Base-by-base conservation (phyloP, 2,797 vertebrate species). In the Gallirallus australis region DNA sequence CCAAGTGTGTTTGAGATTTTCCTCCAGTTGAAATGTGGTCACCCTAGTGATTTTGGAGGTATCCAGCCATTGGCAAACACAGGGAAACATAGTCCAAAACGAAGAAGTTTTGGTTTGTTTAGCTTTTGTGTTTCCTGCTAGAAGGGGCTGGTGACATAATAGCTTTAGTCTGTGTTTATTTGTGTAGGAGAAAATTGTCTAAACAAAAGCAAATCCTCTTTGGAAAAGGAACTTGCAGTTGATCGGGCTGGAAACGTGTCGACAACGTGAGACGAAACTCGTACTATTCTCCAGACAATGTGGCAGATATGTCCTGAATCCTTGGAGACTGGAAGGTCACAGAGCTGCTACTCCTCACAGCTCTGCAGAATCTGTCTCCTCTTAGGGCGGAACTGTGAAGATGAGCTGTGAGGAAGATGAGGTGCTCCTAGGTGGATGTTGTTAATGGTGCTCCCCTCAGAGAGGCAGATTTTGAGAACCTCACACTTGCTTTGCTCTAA, bases 261-360 rank as follows among this genome's bases (percentile, higher is more conserved):
- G 25, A 90, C 97, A 95, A 96, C 33, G 72, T 93, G 96, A 94
- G 90, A 89, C 92, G 97, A 89, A 95, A 6, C 91, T 87, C 80
- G 33, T 86, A 80, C 66, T 81, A 93, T 96, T 96, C 94, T 88
- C 88, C 73, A 95, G 96, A 96, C 97, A 89, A n/a, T 73, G 65
- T 56, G 81, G 96, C 95, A 91, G 92, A 48, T 83, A 56, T 93
- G 93, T 97, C 96, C 95, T 91, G 90, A 97, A 77, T 93, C 94
- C 94, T 82, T 94, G 9, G 86, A 94, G 96, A 80, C 91, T 54
- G 9, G 93, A 94, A 94, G 97, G 97, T 97, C 97, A 96, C 81
- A 85, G 88, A 64, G 68, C 72, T 37, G 90, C 93, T 96, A 5
- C 87, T 90, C 89, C 57, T 85, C 56, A 35, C 77, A 94, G 90